Conservation (phyloP, 2,888 invertebrate species). For the Melanostoma scalare region DNA sequence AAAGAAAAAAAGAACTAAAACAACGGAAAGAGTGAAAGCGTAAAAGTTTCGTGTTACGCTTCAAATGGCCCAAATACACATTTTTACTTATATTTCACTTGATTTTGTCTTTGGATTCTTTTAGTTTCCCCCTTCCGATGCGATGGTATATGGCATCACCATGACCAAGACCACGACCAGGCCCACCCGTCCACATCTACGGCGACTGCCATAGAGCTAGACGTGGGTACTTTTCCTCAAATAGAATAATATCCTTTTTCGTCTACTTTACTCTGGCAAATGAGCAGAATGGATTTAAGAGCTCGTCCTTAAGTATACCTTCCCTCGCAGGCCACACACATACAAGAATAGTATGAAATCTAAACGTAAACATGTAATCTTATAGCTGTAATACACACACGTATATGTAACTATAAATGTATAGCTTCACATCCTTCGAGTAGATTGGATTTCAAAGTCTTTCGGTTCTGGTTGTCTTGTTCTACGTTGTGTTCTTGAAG, state of each 20-base stretch:
- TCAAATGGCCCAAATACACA: conserved; percentile 70
- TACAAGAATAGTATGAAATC: conserved; percentile 32
- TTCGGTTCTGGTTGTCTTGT: conserved; percentile 72
- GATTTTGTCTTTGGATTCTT: conserved; percentile 39
- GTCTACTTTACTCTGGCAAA: conserved; percentile 64
- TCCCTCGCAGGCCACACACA: conserved; percentile 8
- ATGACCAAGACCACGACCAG: neutral
- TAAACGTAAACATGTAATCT: conserved; percentile 37
- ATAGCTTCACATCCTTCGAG: conserved; percentile 54
- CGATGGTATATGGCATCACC: too few relatives aligned
- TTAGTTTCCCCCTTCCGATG: conserved; percentile 23
- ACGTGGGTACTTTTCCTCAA: conserved; percentile 50
- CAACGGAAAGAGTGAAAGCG: conserved; percentile 65
- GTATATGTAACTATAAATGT: neutral
- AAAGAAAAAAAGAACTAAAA: conserved; percentile 19
- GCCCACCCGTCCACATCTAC: conserved; percentile 42
- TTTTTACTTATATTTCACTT: conserved; percentile 54
- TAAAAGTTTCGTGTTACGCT: conserved; percentile 70
- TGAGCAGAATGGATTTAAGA: conserved; percentile 69
- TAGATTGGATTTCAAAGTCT: conserved; percentile 72
- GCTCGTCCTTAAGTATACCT: conserved; percentile 21
- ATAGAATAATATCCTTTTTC: conserved; percentile 65
- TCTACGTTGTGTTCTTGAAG: conserved; percentile 68
- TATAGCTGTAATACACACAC: neutral
- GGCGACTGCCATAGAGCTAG: conserved; percentile 14